phyloP scores from a whole-genome alignment of 2,888 invertebrate species.

The Coelinius sp. region DNA sequence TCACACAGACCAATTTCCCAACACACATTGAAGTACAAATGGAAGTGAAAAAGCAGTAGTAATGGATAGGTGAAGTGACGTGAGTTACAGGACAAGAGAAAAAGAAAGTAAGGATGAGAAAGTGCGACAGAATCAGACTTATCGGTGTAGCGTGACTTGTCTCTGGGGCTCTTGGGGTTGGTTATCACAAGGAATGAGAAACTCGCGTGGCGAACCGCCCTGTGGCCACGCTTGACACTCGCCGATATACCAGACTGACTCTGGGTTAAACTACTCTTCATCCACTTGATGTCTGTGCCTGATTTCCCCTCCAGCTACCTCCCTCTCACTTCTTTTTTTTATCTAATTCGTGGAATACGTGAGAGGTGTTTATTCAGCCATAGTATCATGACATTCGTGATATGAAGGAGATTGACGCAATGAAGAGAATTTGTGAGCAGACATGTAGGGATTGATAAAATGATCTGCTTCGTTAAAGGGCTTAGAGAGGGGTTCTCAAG shows the following conservation, averaged over 20 bases:
- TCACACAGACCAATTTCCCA: background rate
- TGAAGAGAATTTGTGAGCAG: background rate
- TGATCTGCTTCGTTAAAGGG: constrained; percentile 65
- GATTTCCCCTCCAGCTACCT: background rate
- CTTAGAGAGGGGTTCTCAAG: constrained; percentile 46
- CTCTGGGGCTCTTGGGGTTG: constrained; percentile 15
- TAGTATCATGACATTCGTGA: constrained; percentile 6
- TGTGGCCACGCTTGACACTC: constrained; percentile 67
- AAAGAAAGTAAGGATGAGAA: background rate
- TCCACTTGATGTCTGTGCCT: background rate
- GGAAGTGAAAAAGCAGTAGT: background rate
- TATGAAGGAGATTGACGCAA: constrained; percentile 5
- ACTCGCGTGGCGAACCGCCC: constrained; percentile 66
- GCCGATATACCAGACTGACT: constrained; percentile 51
- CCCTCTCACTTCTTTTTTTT: background rate
- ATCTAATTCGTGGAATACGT: background rate
- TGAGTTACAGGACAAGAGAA: background rate
- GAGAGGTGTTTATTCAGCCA: background rate
- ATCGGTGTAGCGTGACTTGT: constrained; percentile 54
- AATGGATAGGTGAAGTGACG: constrained; percentile 10
- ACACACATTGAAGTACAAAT: constrained; percentile 1
- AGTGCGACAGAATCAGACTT: background rate
- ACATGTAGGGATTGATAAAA: constrained; percentile 45
- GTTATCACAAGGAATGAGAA: constrained; percentile 54
- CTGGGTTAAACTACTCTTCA: background rate